Evolutionary conservation across 1,140 invertebrate species (phyloP), one percentile per base, ranked within the genome.

Genomic region (Popillia japonica): DNA sequence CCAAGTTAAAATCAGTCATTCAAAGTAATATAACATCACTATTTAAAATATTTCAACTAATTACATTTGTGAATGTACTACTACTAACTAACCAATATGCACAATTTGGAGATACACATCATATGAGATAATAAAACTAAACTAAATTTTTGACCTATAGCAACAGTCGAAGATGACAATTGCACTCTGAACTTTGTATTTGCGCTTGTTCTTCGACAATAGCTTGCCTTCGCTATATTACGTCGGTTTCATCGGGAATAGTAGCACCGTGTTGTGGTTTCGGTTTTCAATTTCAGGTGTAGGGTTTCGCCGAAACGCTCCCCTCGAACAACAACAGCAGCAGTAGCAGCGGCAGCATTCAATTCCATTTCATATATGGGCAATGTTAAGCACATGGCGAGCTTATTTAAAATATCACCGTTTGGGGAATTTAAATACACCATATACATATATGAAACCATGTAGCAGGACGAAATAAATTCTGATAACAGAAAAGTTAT

Each of bases 211-310:
- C 48, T 55, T n/a, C 48, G 48, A 55, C 48, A 17, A 17, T 55
- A n/a, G 48, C 14, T 55, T 55, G 14, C 48, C 17, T 55, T 55
- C 14, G 48, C 48, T 17, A 55, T 55, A 55, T 55, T 55, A 55
- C 48, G 48, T 55, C 48, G 14, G 48, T 55, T 55, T 17, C 48
- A 17, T n/a, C 48, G 11, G 48, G 14, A 55, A 14, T 55, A n/a
- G 48, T n/a, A 2, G 6, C 48, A 17, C 14, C 48, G 48, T 55
- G 48, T 55, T 44, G 8, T 14, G 42, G 48, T 55, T 44, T 44
- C 42, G 42, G 42, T 44, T 55, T 55, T 55, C 48, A 55, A 55
- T 55, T 55, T 55, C 48, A 55, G 48, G 48, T 55, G 14, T 55
- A 55, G 48, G 48, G 48, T 55, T 55, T 55, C 48, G 48, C 11